Evolutionary conservation across 1,140 invertebrate genomes (phyloP).

Genomic region (Papilio xuthus): DNA sequence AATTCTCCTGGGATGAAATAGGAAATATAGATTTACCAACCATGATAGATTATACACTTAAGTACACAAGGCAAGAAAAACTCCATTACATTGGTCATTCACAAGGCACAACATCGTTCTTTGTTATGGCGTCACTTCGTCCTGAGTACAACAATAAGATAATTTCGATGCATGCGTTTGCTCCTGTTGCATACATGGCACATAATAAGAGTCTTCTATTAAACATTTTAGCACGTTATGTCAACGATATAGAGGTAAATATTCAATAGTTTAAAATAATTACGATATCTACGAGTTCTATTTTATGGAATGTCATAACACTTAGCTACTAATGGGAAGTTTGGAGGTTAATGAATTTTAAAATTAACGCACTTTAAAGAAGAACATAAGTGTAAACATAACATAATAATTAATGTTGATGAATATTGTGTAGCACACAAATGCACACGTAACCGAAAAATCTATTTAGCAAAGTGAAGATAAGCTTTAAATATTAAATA

Average conservation of each 20-base stretch:
- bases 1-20: conserved; percentile 92
- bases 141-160: conserved; percentile 87
- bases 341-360: neutral
- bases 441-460: too few relatives aligned
- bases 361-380: neutral
- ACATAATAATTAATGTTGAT: too few relatives aligned
- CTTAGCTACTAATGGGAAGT: neutral
- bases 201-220: conserved; percentile 79
- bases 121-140: conserved; percentile 82
- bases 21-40: conserved; percentile 89
- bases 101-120: conserved; percentile 87
- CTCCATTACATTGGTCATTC: conserved; percentile 88
- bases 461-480: too few relatives aligned
- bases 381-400: neutral
- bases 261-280: conserved; percentile 8
- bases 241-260: conserved; percentile 69
- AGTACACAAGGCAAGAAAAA: conserved; percentile 82
- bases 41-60: conserved; percentile 87
- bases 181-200: conserved; percentile 85
- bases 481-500: too few relatives aligned
- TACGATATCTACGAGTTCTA: neutral
- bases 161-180: conserved; percentile 84
- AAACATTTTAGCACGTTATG: conserved; percentile 57
- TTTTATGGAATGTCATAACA: neutral
- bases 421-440: too few relatives aligned